Evolutionary conservation across 2,113 vertebrate genomes (phyloP).

Genomic region (Leucoraja erinaceus): DNA sequence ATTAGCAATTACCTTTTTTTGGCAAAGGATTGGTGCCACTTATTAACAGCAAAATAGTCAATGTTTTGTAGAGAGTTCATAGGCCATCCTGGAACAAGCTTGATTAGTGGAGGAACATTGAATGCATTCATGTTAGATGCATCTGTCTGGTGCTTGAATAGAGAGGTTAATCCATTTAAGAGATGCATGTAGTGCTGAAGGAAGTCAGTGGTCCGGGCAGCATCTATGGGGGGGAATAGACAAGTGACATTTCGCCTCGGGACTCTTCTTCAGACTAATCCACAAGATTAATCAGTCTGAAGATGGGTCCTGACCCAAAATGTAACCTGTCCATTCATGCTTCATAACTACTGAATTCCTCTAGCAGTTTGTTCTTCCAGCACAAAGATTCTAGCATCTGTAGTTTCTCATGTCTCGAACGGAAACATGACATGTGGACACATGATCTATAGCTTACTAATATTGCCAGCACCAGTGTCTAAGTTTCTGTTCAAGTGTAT

Average conservation of each 20-base stretch:
- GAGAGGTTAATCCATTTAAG: not conserved
- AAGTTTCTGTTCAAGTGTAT: not conserved
- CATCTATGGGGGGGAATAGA: too few species aligned
- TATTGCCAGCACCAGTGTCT: not conserved
- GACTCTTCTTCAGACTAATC: too few species aligned
- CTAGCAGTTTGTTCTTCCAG: too few species aligned
- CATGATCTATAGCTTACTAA: not conserved
- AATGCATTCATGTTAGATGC: not conserved
- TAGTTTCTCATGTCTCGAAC: not conserved
- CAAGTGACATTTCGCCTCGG: too few species aligned
- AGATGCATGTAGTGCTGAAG: too few species aligned
- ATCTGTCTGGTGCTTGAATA: not conserved
- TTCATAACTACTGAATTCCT: too few species aligned
- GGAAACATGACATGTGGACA: not conserved
- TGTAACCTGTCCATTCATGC: too few species aligned
- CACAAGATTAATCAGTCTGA: too few species aligned
- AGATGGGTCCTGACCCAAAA: too few species aligned
- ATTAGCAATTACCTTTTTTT: not conserved
- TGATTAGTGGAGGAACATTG: not conserved
- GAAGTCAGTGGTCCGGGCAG: too few species aligned
- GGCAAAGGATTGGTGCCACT: not conserved
- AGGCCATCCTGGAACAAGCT: not conserved
- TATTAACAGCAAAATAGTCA: not conserved
- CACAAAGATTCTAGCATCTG: too few species aligned
- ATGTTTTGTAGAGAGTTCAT: not conserved